phyloP scores from a whole-genome alignment of 2,113 vertebrate genomes.

The Pantherophis guttatus region DNA sequence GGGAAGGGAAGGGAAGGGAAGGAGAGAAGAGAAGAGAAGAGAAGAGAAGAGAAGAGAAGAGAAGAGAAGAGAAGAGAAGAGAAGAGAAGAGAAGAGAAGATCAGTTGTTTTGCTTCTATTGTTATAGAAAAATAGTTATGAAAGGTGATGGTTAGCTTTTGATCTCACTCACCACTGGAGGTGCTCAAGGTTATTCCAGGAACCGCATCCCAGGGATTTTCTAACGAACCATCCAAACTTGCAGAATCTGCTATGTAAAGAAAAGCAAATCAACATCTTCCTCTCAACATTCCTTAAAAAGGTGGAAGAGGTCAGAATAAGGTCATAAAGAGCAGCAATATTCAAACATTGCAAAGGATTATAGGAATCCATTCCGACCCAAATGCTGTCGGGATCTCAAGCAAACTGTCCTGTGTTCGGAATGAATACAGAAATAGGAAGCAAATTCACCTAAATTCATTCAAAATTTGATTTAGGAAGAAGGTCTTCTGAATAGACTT shows the following conservation, averaged over 20 bases:
- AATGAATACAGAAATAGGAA: neutral
- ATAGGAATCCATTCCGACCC: neutral
- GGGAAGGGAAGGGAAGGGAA: too few species aligned
- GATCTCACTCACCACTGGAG: conserved; percentile 4
- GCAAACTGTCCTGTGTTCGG: neutral
- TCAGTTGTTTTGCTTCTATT: neutral
- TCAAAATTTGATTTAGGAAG: neutral
- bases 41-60: neutral
- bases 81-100: too few species aligned
- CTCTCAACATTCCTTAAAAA: neutral
- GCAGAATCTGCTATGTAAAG: neutral
- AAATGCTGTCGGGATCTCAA: neutral
- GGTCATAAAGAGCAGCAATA: neutral
- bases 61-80: neutral
- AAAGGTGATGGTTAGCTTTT: too few species aligned
- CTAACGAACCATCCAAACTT: neutral
- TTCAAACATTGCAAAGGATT: neutral
- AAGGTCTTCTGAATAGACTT: neutral
- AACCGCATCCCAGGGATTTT: conserved; percentile 19
- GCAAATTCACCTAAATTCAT: neutral
- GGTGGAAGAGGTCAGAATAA: too few species aligned
- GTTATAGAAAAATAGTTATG: neutral
- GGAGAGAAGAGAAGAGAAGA: neutral
- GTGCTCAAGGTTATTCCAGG: neutral
- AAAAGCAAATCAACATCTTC: neutral